Percentiles rank a stretch among this genome's conserved stretches.
These are phyloP conservation scores for Peromyscus polionotus DNA, from an alignment of 2,113 vertebrate genomes.

Conservation along the genomic window DNA sequence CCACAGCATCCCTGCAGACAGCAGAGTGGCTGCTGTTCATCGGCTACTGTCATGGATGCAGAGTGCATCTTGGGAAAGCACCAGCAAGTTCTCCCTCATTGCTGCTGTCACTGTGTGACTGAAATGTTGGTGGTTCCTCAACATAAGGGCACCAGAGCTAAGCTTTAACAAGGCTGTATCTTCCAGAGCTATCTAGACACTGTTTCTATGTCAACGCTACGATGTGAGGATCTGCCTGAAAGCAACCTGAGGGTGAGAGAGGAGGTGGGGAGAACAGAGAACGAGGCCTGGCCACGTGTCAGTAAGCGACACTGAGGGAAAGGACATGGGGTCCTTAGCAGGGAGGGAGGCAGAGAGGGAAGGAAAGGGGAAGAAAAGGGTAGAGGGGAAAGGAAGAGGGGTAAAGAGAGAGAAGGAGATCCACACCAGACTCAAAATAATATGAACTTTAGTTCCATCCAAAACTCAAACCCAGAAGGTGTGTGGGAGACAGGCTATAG, in stretches of 20 bases:
- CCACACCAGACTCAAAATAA: not conserved
- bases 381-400: not conserved
- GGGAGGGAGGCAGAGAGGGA: not conserved
- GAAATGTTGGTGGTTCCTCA: not conserved
- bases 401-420: not conserved
- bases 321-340: not conserved
- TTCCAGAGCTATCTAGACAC: not conserved
- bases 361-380: not conserved
- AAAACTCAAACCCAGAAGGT: not conserved
- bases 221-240: not conserved
- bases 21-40: not conserved
- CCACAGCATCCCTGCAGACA: not conserved
- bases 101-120: too few species aligned
- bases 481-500: not conserved
- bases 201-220: not conserved
- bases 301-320: not conserved
- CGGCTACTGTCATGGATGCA: not conserved
- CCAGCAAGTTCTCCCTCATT: not conserved
- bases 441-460: not conserved
- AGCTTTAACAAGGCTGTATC: not conserved
- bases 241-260: not conserved
- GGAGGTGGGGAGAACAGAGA: not conserved
- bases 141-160: rapidly evolving
- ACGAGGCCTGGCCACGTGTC: not conserved
- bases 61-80: not conserved